A percentile compares a stretch with the other conserved stretches of the same genome.
phyloP scores from a whole-genome alignment of 2,113 vertebrate species.

The Gadus macrocephalus region DNA sequence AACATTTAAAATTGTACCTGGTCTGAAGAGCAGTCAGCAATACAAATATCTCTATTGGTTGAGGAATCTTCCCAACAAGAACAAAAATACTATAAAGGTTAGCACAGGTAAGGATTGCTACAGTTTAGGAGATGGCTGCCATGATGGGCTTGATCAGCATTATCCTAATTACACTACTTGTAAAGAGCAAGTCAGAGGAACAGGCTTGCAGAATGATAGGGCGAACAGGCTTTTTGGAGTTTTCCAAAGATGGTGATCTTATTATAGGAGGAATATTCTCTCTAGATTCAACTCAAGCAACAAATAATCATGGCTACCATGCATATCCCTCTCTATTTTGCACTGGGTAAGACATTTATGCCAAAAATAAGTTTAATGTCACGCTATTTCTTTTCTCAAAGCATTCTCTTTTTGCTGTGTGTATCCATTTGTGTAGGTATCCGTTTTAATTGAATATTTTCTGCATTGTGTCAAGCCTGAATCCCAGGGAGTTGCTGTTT shows the following conservation, averaged over 20 bases:
- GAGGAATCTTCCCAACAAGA: too few relatives aligned
- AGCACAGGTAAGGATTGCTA: too few relatives aligned
- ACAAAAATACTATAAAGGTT: too few relatives aligned
- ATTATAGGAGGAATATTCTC: slow-evolving; percentile 58
- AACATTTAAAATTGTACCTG: background rate
- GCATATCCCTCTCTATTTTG: slow-evolving; percentile 41
- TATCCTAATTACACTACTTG: slow-evolving; percentile 41
- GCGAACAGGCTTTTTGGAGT: slow-evolving; percentile 47
- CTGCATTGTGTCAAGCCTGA: background rate
- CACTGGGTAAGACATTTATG: slow-evolving; percentile 30
- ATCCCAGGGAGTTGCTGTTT: slow-evolving; percentile 61
- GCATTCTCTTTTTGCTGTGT: too few relatives aligned
- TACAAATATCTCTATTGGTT: too few relatives aligned
- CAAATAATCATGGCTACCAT: slow-evolving; percentile 31
- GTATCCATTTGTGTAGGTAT: too few relatives aligned
- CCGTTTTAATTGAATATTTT: too few relatives aligned
- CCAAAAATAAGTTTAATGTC: too few relatives aligned
- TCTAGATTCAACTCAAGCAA: slow-evolving; percentile 23
- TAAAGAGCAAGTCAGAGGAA: slow-evolving; percentile 32
- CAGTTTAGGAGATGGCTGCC: slow-evolving; percentile 10
- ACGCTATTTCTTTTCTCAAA: too few relatives aligned
- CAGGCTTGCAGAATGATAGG: slow-evolving; percentile 55
- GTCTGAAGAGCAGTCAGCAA: too few relatives aligned
- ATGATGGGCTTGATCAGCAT: slow-evolving; percentile 44
- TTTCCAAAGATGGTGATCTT: slow-evolving; percentile 59